Conservation (phyloP, 2,113 vertebrate genomes). For the Colius striatus region DNA sequence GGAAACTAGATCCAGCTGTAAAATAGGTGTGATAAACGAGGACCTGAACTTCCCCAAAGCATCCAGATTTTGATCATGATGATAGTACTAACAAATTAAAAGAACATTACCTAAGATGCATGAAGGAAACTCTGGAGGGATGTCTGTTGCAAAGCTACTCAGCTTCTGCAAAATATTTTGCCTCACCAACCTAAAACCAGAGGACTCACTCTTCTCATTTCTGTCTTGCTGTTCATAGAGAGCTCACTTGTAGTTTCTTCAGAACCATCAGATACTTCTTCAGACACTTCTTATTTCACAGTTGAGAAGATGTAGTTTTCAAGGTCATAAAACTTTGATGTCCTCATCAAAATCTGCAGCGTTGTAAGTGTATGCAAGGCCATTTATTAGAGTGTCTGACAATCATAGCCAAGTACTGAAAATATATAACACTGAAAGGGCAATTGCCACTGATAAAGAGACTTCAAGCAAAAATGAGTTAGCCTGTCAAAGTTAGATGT, state of each 20-base stretch:
- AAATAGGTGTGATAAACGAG: background rate
- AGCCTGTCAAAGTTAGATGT: background rate
- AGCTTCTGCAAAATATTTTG: background rate
- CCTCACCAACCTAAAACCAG: background rate
- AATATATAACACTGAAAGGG: background rate
- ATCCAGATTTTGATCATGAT: background rate
- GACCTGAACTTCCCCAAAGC: background rate
- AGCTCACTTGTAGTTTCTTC: background rate
- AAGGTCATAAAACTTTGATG: background rate
- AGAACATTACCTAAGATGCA: background rate
- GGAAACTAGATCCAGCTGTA: background rate
- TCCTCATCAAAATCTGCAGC: slow-evolving; percentile 1
- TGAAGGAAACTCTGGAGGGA: background rate
- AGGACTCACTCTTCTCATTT: background rate
- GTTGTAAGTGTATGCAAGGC: background rate
- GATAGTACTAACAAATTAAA: background rate
- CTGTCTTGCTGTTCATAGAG: background rate
- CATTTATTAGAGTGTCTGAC: background rate
- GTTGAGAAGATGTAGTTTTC: background rate
- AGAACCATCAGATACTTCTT: background rate
- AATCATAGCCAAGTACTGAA: background rate
- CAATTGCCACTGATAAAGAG: background rate
- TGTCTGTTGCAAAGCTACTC: background rate
- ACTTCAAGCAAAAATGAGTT: background rate
- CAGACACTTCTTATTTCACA: background rate